phyloP scores from a whole-genome alignment of 2,888 invertebrate species.

The Empis stercorea region DNA sequence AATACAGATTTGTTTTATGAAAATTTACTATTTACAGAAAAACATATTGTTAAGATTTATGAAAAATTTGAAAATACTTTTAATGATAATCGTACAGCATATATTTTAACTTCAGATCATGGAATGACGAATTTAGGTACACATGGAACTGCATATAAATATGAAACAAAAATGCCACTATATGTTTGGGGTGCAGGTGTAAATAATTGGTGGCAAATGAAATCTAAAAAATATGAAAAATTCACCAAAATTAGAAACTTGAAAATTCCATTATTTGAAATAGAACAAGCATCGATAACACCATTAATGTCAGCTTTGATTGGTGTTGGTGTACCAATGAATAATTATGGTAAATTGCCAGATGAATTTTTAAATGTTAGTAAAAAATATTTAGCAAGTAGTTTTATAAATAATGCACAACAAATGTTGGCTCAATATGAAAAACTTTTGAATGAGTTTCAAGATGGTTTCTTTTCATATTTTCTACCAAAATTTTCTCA shows the following conservation, averaged over 20 bases:
- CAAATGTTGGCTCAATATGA: conserved; percentile 57
- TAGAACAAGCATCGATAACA: conserved; percentile 83
- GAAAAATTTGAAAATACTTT: conserved; percentile 56
- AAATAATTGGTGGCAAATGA: conserved; percentile 14
- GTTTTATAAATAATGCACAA: conserved; percentile 58
- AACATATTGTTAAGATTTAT: conserved; percentile 55
- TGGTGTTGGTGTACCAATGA: conserved; percentile 77
- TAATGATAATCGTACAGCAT: conserved; percentile 67
- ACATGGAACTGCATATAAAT: conserved; percentile 79
- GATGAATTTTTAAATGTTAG: conserved; percentile 20
- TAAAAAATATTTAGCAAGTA: conserved; percentile 39
- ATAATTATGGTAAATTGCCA: conserved; percentile 42
- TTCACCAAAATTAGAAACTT: conserved; percentile 9
- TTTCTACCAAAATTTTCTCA: conserved; percentile 19
- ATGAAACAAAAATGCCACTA: conserved; percentile 88
- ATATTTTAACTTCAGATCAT: conserved; percentile 89
- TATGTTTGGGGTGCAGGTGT: conserved; percentile 94
- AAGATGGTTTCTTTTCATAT: conserved; percentile 21
- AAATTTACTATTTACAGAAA: conserved; percentile 68
- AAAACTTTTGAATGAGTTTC: conserved; percentile 20
- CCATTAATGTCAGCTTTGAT: conserved; percentile 77
- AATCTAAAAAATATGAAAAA: conserved; percentile 11
- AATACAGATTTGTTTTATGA: conserved; percentile 62
- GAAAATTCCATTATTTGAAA: conserved; percentile 40
- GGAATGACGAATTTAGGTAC: conserved; percentile 99